Percentiles rank a stretch among this genome's conserved stretches.
These are phyloP conservation scores for Hypercompe scribonia DNA, from an alignment of 2,888 invertebrate genomes.

Conservation along the genomic window DNA sequence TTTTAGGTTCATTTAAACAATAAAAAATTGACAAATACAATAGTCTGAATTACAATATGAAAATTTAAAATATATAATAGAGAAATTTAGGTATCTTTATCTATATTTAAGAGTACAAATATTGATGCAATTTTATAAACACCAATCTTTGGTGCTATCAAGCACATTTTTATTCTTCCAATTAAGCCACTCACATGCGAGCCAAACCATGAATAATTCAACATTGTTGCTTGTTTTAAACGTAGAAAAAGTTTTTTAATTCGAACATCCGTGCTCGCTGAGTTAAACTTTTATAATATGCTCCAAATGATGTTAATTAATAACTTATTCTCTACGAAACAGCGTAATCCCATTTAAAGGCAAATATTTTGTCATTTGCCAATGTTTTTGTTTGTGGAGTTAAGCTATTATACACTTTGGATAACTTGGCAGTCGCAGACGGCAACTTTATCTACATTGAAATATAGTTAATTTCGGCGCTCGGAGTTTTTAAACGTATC, in stretches of 20 bases:
- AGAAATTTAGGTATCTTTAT: too few species aligned
- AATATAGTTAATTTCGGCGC: too few species aligned
- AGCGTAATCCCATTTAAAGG: constrained; percentile 35
- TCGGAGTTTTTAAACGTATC: too few species aligned
- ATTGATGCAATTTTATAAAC: constrained; percentile 27
- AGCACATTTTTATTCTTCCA: constrained; percentile 55
- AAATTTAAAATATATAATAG: too few species aligned
- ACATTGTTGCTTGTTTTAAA: constrained; percentile 60
- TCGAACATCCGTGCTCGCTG: constrained; percentile 51
- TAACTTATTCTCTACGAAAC: constrained; percentile 44
- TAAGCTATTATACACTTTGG: background rate
- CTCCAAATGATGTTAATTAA: constrained; percentile 56
- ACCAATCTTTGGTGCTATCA: constrained; percentile 30
- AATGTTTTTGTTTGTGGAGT: constrained; percentile 20
- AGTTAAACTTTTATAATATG: constrained; percentile 58
- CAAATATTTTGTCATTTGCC: constrained; percentile 29
- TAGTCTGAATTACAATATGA: too few species aligned
- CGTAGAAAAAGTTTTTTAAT: constrained; percentile 60
- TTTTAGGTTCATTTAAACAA: too few species aligned
- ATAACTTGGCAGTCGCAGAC: background rate
- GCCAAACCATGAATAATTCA: constrained; percentile 60
- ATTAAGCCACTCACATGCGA: constrained; percentile 53
- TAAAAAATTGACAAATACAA: too few species aligned
- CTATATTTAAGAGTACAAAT: background rate
- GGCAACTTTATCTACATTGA: background rate